Evolutionary conservation across 2,888 invertebrate species (phyloP), one percentile per base, ranked within the genome.

Genomic region (Acleris literana): DNA sequence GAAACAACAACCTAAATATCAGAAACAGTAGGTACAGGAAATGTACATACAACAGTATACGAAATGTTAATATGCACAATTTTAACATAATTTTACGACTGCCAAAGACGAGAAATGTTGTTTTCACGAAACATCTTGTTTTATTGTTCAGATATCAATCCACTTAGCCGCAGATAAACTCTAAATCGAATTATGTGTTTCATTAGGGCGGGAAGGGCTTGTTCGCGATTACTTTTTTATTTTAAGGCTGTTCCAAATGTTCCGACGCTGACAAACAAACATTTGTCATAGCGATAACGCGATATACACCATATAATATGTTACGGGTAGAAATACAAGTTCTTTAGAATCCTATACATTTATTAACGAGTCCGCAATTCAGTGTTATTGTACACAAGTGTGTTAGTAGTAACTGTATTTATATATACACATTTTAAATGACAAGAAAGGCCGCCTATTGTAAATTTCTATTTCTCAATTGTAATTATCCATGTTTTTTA

Each of bases 121-220:
- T 60, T 60, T 46, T 61, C 84, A 83, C 80, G 72, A 72, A 73
- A 70, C 75, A 74, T 43, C 74, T 79, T 85, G 78, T 82, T 85
- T 88, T 86, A 87, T 84, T 83, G 79, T 77, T 66, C 67, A 62
- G 85, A 90, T 87, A 85, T 77, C 83, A 85, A 81, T 80, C 80
- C 88, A 90, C 90, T 90, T 86, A 87, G 71, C 70, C 70, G 64
- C 71, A 78, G 89, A 90, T 90, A 89, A 86, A 78, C 74, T 71
- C 75, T 78, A 84, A 87, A 89, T 89, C 85, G 77, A 90, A 90
- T 90, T 90, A 89, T 85, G 81, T 83, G 73, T 71, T 85, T 87
- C 85, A 84, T 86, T 87, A 84, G 72, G 58, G 69, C 74, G 75
- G 82, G 81, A 76, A 73, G 44, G 54, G 61, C 62, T 52, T n/a